phyloP scores from a whole-genome alignment of 2,113 vertebrate species.

The Plotosus lineatus region DNA sequence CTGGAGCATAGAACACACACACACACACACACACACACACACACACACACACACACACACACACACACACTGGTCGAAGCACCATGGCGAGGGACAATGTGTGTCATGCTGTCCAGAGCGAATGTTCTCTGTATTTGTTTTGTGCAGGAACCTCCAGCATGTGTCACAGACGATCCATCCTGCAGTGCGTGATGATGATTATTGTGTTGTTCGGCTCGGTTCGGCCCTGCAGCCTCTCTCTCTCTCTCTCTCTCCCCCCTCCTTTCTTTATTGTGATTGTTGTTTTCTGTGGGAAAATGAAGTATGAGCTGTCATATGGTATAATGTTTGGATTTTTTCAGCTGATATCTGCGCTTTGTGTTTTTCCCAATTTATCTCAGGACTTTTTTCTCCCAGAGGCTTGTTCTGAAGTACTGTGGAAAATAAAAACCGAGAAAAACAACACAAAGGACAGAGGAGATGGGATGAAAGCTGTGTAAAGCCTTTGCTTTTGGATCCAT shows the following conservation, averaged over 20 bases:
- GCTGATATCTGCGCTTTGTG: constrained; percentile 38
- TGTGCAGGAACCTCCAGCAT: constrained; percentile 17
- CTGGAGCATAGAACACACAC: constrained; percentile 24
- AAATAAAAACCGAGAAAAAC: not conserved
- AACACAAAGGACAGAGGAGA: not conserved
- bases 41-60: constrained; percentile 7
- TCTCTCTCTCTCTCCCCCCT: not conserved
- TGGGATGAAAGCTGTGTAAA: not conserved
- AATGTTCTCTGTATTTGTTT: not conserved
- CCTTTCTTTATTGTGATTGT: constrained; percentile 25
- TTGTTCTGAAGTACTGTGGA: not conserved
- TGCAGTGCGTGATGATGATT: constrained; percentile 21
- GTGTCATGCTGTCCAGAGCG: not conserved
- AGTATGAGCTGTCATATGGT: constrained; percentile 41
- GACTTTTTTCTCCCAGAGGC: constrained; percentile 1
- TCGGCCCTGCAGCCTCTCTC: constrained; percentile 20
- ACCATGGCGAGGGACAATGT: not conserved
- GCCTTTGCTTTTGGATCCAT: not conserved
- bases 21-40: not conserved
- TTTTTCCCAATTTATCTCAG: not conserved
- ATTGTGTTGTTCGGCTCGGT: constrained; percentile 11
- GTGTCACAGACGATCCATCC: constrained; percentile 15
- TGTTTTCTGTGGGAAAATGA: constrained; percentile 36
- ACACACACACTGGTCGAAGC: not conserved
- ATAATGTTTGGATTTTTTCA: constrained; percentile 36